These are phyloP conservation scores for Cataglyphis albicans DNA, from an alignment of 2,888 invertebrate species.

Conservation along the genomic window DNA sequence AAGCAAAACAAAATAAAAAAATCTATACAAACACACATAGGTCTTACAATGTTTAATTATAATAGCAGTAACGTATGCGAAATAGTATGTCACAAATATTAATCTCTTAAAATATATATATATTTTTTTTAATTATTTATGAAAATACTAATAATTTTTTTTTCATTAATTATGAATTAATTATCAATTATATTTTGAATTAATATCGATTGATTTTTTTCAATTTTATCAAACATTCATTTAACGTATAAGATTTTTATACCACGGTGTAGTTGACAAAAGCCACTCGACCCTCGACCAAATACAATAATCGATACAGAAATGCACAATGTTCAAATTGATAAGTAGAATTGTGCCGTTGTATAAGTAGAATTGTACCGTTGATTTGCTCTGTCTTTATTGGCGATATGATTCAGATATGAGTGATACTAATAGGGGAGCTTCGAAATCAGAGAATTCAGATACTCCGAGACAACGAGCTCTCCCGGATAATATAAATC, in stretches of 20 bases:
- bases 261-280: slow-evolving; percentile 18
- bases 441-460: slow-evolving; percentile 17
- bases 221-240: not conserved
- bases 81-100: not conserved
- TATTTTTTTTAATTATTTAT: not conserved
- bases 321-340: slow-evolving; percentile 40
- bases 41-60: not conserved
- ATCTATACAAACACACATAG: slow-evolving; percentile 3
- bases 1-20: slow-evolving; percentile 20
- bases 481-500: not conserved
- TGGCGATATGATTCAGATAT: slow-evolving; percentile 41
- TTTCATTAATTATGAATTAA: no score
- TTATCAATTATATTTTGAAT: no score
- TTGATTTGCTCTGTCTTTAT: slow-evolving; percentile 16
- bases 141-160: not conserved
- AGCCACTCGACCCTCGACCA: not conserved
- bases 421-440: slow-evolving; percentile 35
- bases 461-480: not conserved
- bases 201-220: not conserved
- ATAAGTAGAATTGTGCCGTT: slow-evolving; percentile 17
- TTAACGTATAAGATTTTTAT: not conserved
- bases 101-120: not conserved
- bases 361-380: slow-evolving; percentile 20
- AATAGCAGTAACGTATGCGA: not conserved
- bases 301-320: slow-evolving; percentile 26